Evolutionary conservation across 2,888 invertebrate genomes (phyloP).

Genomic region (Hydriomena furcata): DNA sequence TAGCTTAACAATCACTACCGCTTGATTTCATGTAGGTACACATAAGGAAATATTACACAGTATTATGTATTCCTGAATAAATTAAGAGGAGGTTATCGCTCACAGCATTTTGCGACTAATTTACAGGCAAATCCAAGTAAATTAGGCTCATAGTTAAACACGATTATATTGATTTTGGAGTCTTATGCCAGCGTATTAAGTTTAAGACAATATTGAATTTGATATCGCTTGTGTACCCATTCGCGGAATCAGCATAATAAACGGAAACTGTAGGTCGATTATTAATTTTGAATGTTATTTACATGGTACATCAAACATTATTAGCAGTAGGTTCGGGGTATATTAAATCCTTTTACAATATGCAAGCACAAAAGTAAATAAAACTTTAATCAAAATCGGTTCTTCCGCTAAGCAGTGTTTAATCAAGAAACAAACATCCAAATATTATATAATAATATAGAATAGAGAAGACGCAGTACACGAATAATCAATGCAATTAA

Average conservation of each 20-base stretch:
- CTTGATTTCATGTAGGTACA: slow-evolving; percentile 1
- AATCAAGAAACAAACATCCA: too few relatives aligned
- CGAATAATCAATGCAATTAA: slow-evolving; percentile 35
- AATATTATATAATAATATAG: not conserved
- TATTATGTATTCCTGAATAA: slow-evolving; percentile 26
- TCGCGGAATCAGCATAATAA: slow-evolving; percentile 27
- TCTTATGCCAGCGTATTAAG: slow-evolving; percentile 49
- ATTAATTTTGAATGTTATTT: slow-evolving; percentile 31
- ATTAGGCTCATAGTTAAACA: slow-evolving; percentile 58
- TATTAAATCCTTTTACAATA: not conserved
- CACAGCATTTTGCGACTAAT: slow-evolving; percentile 46
- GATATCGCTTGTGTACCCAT: slow-evolving; percentile 45
- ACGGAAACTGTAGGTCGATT: slow-evolving; percentile 13
- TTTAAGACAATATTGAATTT: slow-evolving; percentile 55
- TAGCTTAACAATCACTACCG: slow-evolving; percentile 5
- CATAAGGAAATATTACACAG: slow-evolving; percentile 9
- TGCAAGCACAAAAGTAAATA: too few relatives aligned
- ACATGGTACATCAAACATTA: slow-evolving; percentile 21
- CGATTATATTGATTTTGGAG: slow-evolving; percentile 62
- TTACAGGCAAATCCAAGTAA: slow-evolving; percentile 51
- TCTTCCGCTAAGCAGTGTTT: too few relatives aligned
- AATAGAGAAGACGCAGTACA: slow-evolving; percentile 2
- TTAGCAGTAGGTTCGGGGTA: slow-evolving; percentile 13
- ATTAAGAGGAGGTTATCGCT: slow-evolving; percentile 44
- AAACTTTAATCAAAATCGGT: too few relatives aligned